Evolutionary conservation across 2,113 vertebrate species (phyloP).

Genomic region (Carassius carassius): DNA sequence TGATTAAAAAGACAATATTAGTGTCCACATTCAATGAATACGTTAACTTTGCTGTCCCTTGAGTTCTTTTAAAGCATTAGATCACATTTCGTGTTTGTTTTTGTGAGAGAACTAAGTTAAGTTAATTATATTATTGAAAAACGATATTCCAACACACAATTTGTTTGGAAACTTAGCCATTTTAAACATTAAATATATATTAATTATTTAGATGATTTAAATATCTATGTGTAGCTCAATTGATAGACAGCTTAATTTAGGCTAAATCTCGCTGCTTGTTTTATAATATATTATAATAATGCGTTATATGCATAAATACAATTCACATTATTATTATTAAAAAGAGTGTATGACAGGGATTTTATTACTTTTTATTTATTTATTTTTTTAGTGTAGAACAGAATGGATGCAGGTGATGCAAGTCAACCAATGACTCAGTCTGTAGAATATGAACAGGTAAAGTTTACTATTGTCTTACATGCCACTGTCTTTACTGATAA

Average conservation of each 20-base stretch:
- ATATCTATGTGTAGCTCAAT: not conserved
- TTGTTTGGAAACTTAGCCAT: not conserved
- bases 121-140: not conserved
- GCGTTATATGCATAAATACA: not conserved
- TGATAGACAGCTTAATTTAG: not conserved
- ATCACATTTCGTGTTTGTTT: not conserved
- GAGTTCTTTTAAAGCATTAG: not conserved
- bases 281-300: too few species aligned
- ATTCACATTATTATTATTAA: not conserved
- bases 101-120: not conserved
- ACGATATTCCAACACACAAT: not conserved
- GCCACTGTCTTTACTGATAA: not conserved
- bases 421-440: not conserved
- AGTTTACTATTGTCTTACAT: not conserved
- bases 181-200: not conserved
- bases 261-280: not conserved
- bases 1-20: not conserved
- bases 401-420: slow-evolving; percentile 22
- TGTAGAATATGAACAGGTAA: slow-evolving; percentile 28
- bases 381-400: not conserved
- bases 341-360: not conserved
- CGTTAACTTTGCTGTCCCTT: not conserved
- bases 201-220: not conserved
- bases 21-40: not conserved
- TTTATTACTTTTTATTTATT: not conserved